Percentiles rank a stretch among this genome's conserved stretches.
Conservation (phyloP, 2,888 invertebrate genomes). For the Hyposoter didymator region DNA sequence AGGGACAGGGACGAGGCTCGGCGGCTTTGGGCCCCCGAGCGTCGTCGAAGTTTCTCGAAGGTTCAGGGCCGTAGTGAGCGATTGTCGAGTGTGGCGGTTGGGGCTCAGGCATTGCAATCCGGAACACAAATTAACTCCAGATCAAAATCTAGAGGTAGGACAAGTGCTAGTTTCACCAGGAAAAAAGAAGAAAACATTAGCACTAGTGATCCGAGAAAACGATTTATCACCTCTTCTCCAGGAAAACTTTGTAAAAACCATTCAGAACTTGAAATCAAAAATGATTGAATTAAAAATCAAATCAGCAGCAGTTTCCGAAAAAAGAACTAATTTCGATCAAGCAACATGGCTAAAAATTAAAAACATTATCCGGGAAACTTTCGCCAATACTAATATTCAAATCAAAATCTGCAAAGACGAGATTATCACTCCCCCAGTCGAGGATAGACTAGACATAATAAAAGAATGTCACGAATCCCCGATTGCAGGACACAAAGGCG, state of each 20-base stretch:
- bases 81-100: no score
- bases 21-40: no score
- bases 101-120: no score
- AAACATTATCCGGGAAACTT: not conserved
- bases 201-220: constrained; percentile 15
- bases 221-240: not conserved
- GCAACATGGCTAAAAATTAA: not conserved
- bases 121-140: not conserved
- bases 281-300: constrained; percentile 12
- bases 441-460: not conserved
- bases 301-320: constrained; percentile 45
- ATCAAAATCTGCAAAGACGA: not conserved
- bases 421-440: not conserved
- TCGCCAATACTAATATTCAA: not conserved
- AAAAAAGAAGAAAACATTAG: constrained; percentile 20
- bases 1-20: no score
- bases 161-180: constrained; percentile 27
- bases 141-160: not conserved
- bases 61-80: no score
- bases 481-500: constrained; percentile 23
- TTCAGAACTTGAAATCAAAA: constrained; percentile 31
- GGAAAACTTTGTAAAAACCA: constrained; percentile 4
- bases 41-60: no score
- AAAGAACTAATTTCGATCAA: constrained; percentile 38
- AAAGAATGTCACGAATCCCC: not conserved